Base-by-base conservation (phyloP, 2,888 invertebrate species). In the Watsonalla cultraria region DNA sequence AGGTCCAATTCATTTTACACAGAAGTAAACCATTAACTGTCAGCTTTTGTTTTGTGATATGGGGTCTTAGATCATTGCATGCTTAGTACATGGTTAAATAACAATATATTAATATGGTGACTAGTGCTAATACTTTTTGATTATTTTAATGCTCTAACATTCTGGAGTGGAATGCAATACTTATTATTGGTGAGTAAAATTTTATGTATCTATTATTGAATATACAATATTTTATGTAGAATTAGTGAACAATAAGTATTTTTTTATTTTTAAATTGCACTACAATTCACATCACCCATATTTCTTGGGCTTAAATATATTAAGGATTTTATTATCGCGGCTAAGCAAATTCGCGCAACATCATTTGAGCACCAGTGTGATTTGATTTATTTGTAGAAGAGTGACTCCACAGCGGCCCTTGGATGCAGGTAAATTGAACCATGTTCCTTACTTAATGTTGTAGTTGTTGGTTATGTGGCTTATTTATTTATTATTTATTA, bases 401-500 rank as follows among this genome's bases (percentile, higher is more conserved):
- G 64, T 64, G 70, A 61, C 72, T 63, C 62, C 66, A 53, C 73
- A 60, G 70, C 74, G 58, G 68, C 68, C 65, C 64, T 62, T 59
- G 55, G 51, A 62, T 55, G 55, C 78, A 89, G 87, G 87, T 87
- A 88, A 89, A 86, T 77, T 64, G 70, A 58, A 70, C 71, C 79
- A 68, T 68, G 76, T 78, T 77, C 68, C 64, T 68, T 70, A 70
- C 70, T 73, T 75, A 5, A 11, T 42, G 70, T 78, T 71, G 70
- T 78, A 67, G 80, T 86, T 86, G 85, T 80, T 85, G 84, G 89
- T 89, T 83, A 86, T 88, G 82, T 89, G 84, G 89, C 89, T 89
- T 90, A 86, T 87, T 84, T 89, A 89, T 89, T 70, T 86, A 86
- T 85, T 86, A 84, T 88, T 84, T 84, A 80, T 84, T 83, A 78